Conservation (phyloP, 2,888 invertebrate species). For the Zele albiditarsus region DNA sequence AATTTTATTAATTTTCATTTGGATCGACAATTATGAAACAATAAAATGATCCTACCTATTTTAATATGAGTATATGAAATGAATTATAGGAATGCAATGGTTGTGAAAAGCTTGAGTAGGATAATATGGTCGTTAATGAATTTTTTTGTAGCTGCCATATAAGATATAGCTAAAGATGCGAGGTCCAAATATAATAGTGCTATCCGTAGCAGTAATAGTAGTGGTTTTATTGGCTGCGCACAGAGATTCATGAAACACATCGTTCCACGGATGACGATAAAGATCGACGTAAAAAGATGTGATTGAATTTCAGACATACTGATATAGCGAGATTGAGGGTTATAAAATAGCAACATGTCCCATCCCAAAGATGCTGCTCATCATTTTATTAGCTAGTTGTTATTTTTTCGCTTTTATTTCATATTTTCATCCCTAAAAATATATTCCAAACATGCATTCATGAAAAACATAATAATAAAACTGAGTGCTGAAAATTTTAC, state of each 20-base stretch:
- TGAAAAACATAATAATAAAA: background rate
- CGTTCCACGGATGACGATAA: background rate
- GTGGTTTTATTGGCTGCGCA: background rate
- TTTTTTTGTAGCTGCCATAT: background rate
- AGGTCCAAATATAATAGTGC: background rate
- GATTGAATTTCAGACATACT: conserved; percentile 8
- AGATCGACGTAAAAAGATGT: conserved; percentile 18
- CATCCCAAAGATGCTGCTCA: background rate
- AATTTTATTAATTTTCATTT: background rate
- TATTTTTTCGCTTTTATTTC: background rate
- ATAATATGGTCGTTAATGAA: background rate
- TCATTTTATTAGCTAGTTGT: conserved; percentile 1
- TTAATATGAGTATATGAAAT: background rate
- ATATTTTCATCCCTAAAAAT: background rate
- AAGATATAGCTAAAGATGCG: background rate
- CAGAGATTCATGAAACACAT: conserved; percentile 5
- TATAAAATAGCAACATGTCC: background rate
- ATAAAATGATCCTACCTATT: background rate
- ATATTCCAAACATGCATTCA: background rate
- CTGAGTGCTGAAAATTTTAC: background rate
- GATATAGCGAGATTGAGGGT: background rate
- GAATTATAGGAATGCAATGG: background rate
- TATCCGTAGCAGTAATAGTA: background rate
- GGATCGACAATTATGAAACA: background rate
- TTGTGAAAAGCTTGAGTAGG: background rate